Conservation (phyloP, 2,888 invertebrate genomes). For the Calliphora vomitoria region DNA sequence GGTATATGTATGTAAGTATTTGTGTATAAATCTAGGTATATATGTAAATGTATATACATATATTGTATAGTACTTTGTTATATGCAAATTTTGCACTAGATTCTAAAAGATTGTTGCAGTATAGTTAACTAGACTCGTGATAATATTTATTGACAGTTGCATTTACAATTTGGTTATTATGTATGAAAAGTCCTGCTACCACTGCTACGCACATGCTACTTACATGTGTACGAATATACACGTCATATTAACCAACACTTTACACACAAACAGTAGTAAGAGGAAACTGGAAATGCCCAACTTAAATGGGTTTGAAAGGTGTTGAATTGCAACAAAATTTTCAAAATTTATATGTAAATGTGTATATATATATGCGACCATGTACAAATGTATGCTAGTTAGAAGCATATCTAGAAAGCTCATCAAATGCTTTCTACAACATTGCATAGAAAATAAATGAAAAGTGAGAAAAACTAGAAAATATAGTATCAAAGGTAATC, state of each 20-base stretch:
- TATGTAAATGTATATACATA: background rate
- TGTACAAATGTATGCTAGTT: background rate
- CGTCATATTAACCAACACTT: background rate
- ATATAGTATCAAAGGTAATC: conserved; percentile 36
- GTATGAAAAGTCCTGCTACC: conserved; percentile 48
- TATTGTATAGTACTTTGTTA: conserved; percentile 40
- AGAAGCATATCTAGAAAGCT: background rate
- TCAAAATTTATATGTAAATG: conserved; percentile 30
- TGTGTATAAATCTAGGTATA: background rate
- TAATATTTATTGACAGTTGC: conserved; percentile 73
- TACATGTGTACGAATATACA: background rate
- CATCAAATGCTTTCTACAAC: conserved; percentile 36
- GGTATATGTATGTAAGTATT: no score
- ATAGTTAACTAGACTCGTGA: conserved; percentile 68
- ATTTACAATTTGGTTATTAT: conserved; percentile 68
- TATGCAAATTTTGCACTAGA: conserved; percentile 61
- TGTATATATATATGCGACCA: background rate
- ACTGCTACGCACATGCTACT: background rate
- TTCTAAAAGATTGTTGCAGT: conserved; percentile 45
- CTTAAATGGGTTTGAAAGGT: conserved; percentile 55
- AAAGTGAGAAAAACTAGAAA: conserved; percentile 15
- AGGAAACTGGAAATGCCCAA: conserved; percentile 11
- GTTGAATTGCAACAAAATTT: conserved; percentile 49
- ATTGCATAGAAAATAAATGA: background rate
- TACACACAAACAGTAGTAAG: background rate